These are phyloP conservation scores for Caenorhabditis sp. DNA, from an alignment of 2,888 invertebrate species.

Conservation along the genomic window DNA sequence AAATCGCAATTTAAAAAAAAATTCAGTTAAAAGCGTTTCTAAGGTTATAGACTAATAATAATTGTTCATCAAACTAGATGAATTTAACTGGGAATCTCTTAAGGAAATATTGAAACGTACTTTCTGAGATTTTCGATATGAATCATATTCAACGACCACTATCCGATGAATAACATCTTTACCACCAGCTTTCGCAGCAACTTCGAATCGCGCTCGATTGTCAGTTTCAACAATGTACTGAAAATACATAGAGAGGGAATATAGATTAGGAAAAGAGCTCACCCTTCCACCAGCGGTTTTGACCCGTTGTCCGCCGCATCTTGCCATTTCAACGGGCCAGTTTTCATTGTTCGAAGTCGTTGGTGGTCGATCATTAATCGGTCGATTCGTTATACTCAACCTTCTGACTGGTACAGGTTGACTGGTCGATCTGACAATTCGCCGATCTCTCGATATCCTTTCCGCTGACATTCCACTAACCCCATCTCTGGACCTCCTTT, in stretches of 20 bases:
- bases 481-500: neutral
- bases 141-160: constrained; percentile 21
- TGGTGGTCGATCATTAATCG: neutral
- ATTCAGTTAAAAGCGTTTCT: too few relatives aligned
- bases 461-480: neutral
- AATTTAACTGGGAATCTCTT: too few relatives aligned
- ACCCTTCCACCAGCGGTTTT: constrained; percentile 29
- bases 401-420: neutral
- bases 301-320: constrained; percentile 23
- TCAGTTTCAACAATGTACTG: constrained; percentile 32
- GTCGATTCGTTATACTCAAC: neutral
- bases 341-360: neutral
- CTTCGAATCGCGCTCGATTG: constrained; percentile 32
- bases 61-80: too few relatives aligned
- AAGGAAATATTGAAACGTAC: too few relatives aligned
- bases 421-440: constrained; percentile 6
- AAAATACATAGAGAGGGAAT: neutral
- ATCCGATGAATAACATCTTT: constrained; percentile 14
- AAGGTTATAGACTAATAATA: too few relatives aligned
- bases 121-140: constrained; percentile 9
- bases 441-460: neutral
- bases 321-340: constrained; percentile 7
- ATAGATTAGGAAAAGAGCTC: neutral
- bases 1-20: too few relatives aligned
- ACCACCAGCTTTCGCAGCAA: constrained; percentile 5